phyloP scores from a whole-genome alignment of 2,113 vertebrate genomes.

The Podarcis muralis region DNA sequence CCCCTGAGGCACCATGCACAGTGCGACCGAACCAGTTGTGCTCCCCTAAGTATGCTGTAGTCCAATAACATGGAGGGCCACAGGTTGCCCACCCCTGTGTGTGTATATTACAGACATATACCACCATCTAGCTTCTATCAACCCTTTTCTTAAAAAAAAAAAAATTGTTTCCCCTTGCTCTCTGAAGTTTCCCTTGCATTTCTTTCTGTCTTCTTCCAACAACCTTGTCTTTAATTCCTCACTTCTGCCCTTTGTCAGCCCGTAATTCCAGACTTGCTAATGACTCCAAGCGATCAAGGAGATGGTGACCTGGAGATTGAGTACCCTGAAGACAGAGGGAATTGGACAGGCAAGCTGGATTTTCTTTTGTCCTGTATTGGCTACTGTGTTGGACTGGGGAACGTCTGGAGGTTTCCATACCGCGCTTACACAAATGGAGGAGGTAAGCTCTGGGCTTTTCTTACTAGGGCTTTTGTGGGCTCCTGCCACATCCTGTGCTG shows the following conservation, averaged over 20 bases:
- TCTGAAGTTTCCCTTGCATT: neutral
- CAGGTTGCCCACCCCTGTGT: too few relatives aligned
- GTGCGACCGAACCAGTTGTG: too few relatives aligned
- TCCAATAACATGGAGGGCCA: too few relatives aligned
- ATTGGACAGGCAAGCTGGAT: conserved; percentile 83
- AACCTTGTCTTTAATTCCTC: neutral
- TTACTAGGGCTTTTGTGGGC: neutral
- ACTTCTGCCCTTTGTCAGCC: conserved; percentile 57
- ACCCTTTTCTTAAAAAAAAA: neutral
- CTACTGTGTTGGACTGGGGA: conserved; percentile 83
- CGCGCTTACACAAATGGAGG: conserved; percentile 83
- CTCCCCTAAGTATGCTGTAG: too few relatives aligned
- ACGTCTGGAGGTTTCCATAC: conserved; percentile 85
- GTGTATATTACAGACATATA: neutral
- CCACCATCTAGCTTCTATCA: neutral
- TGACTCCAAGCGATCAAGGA: conserved; percentile 80
- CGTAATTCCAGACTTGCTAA: conserved; percentile 78
- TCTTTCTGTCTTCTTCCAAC: neutral
- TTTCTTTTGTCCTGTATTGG: conserved; percentile 85
- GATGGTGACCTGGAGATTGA: conserved; percentile 76
- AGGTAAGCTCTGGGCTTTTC: conserved; percentile 64
- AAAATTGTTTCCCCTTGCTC: neutral
- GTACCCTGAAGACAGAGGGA: conserved; percentile 77
- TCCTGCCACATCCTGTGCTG: neutral
- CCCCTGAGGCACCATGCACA: too few relatives aligned